These are phyloP conservation scores for Porites rus DNA, from an alignment of 92 coral and sea anemone genomes.

Conservation along the genomic window DNA sequence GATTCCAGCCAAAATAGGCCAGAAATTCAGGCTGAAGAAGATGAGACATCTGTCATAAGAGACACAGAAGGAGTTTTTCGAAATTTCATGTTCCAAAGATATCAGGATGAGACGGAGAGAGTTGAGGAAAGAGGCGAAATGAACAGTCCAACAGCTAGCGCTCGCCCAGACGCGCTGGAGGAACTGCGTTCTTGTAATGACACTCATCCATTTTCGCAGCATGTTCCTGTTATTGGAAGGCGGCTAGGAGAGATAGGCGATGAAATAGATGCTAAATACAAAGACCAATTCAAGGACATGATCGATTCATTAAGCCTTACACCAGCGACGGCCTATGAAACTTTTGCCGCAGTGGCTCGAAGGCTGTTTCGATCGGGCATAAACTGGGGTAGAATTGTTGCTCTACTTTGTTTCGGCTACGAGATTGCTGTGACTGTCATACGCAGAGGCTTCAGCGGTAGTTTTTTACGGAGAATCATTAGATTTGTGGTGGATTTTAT, in stretches of 20 bases:
- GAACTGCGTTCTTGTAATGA: constrained; percentile 94
- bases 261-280: constrained; percentile 92
- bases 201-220: constrained; percentile 69
- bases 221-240: constrained; percentile 84
- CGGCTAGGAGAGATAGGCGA: constrained; percentile 98
- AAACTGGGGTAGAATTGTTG: constrained; percentile 94
- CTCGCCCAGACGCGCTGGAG: constrained; percentile 98
- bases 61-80: constrained; percentile 95
- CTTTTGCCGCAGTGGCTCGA: constrained; percentile 96
- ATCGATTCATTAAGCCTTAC: constrained; percentile 87
- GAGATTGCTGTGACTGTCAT: constrained; percentile 93
- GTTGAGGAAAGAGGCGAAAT: constrained; percentile 77
- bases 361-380: constrained; percentile 93
- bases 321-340: constrained; percentile 93
- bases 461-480: constrained; percentile 91
- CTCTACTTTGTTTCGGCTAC: constrained; percentile 95
- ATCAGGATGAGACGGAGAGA: constrained; percentile 84
- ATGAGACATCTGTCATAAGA: constrained; percentile 57
- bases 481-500: constrained; percentile 95
- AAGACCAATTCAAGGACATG: constrained; percentile 97
- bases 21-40: constrained; percentile 68
- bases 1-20: constrained; percentile 40
- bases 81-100: constrained; percentile 91
- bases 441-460: constrained; percentile 94
- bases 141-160: constrained; percentile 71